A percentile compares a stretch with the other conserved stretches of the same genome.
Evolutionary conservation across 2,797 vertebrate genomes (phyloP).

Genomic region (Megalops cyprinoides): DNA sequence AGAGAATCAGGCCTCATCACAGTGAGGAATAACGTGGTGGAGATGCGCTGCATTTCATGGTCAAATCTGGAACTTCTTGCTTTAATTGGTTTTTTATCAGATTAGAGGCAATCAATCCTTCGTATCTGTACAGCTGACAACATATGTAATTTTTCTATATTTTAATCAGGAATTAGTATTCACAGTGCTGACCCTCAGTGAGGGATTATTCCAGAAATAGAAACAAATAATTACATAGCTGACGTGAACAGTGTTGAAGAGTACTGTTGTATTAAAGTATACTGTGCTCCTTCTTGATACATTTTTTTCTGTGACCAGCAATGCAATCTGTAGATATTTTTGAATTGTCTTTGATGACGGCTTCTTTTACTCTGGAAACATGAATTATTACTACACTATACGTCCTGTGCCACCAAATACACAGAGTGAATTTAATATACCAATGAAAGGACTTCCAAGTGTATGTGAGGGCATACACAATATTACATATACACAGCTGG

Average conservation of each 20-base stretch:
- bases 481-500: background rate
- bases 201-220: background rate
- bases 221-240: background rate
- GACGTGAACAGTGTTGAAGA: background rate
- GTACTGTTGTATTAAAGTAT: background rate
- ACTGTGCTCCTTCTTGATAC: background rate
- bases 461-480: too few relatives aligned
- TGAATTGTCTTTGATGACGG: too few relatives aligned
- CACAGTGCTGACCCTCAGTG: background rate
- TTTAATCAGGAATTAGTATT: too few relatives aligned
- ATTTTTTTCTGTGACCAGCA: too few relatives aligned
- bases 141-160: too few relatives aligned
- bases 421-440: background rate
- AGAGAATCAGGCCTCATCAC: background rate
- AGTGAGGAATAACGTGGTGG: background rate
- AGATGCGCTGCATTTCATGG: background rate
- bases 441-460: background rate
- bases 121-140: too few relatives aligned
- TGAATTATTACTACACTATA: background rate
- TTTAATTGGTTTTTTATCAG: background rate
- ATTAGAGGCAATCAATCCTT: background rate
- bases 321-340: too few relatives aligned
- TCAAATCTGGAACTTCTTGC: background rate
- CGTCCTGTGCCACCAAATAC: too few relatives aligned
- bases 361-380: too few relatives aligned